Evolutionary conservation across 1,140 invertebrate genomes (phyloP), one percentile per base, ranked within the genome.

Genomic region (Patella vulgata): DNA sequence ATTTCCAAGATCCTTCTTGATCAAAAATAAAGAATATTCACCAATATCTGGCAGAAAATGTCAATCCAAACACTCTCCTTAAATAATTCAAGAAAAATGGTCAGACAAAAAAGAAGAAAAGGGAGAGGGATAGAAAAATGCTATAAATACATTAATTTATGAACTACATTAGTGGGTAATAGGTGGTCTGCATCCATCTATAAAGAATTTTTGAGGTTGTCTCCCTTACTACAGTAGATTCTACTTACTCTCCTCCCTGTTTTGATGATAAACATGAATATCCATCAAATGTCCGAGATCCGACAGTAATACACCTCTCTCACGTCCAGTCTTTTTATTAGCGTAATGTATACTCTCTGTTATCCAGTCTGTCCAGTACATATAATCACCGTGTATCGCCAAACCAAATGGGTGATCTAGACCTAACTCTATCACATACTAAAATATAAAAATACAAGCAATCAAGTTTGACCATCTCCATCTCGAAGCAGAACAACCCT

Each of bases 351-450:
- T 78, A 46, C 70, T 75, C 50, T 80, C 75, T 14, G 73, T 73
- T 47, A 97, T 93, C 42, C 98, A 88, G 84, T 99, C 97, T 0
- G 96, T 98, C 95, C 97, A 97, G 82, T 98, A 99, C 57, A 99
- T 96, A 74, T 93, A 95, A 73, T 94, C 89, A 19, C 90, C 88
- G 81, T 91, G 92, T 0, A 98, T 90, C 0, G 95, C 96, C 9
- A 98, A 94, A 0, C 95, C 95, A 82, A 98, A 98, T 8, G 96
- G 96, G 87, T 98, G 89, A 82, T 77, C 90, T 88, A 50, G 89
- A 86, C 64, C 93, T 75, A 27, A 87, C 80, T 76, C 89, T 68
- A 75, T 87, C 83, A 51, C 86, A 23, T 73, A 63, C 81, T 82
- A 61, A 19, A 60, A 36, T 36, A 36, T 8, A 36, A 36, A 36